Conservation (phyloP, 2,888 invertebrate genomes). For the Plutella xylostella region DNA sequence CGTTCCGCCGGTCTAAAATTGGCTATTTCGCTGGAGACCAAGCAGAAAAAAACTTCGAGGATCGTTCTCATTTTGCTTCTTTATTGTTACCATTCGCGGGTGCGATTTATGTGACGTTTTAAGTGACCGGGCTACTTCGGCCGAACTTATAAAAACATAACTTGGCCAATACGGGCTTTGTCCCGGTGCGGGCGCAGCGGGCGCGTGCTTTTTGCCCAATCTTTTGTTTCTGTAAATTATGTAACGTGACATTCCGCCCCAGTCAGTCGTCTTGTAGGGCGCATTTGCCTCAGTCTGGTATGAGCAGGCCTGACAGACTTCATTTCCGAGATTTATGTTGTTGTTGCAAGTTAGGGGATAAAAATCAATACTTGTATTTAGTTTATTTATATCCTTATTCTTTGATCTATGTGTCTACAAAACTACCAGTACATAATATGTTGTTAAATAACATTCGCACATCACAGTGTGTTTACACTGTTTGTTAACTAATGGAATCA, state of each 20-base stretch:
- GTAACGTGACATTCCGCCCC: conserved; percentile 40
- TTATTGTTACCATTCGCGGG: conserved; percentile 40
- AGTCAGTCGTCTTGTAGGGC: neutral
- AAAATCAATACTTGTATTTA: too few relatives aligned
- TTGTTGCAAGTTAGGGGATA: too few relatives aligned
- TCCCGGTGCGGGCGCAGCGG: conserved; percentile 43
- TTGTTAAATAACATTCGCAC: too few relatives aligned
- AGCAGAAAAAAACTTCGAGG: conserved; percentile 4
- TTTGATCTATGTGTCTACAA: too few relatives aligned
- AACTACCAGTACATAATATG: too few relatives aligned
- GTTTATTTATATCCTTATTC: too few relatives aligned
- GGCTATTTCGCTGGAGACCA: conserved; percentile 1
- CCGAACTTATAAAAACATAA: conserved; percentile 41
- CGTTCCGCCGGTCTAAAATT: conserved; percentile 4
- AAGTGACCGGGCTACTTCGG: conserved; percentile 46
- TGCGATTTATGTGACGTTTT: conserved; percentile 60
- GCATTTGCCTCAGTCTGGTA: too few relatives aligned
- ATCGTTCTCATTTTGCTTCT: conserved; percentile 7
- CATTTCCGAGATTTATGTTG: too few relatives aligned
- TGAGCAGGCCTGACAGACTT: too few relatives aligned
- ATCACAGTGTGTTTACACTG: too few relatives aligned
- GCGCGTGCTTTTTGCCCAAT: conserved; percentile 41
- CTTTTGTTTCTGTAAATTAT: conserved; percentile 63
- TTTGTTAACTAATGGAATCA: too few relatives aligned
- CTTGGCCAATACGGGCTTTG: conserved; percentile 47